A percentile compares a stretch with the other conserved stretches of the same genome.
Conservation (phyloP, 1,140 invertebrate species). For the Spodoptera frugiperda region DNA sequence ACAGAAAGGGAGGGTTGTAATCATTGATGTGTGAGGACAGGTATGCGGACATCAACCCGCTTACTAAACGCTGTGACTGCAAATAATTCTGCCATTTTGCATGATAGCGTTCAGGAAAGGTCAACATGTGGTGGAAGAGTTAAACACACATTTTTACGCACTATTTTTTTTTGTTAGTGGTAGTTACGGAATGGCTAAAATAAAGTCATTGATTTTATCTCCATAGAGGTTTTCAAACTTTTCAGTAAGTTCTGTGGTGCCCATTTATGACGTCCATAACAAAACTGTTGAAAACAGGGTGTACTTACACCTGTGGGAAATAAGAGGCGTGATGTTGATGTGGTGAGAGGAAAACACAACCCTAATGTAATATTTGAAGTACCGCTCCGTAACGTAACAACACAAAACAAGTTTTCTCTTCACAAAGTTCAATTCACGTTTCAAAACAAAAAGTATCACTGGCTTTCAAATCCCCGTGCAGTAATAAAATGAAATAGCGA, state of each 20-base stretch:
- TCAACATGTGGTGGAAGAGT: background rate
- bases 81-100: conserved; percentile 20
- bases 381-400: background rate
- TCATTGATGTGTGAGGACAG: conserved; percentile 5
- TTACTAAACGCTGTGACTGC: conserved; percentile 12
- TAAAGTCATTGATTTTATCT: no score
- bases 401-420: conserved; percentile 7
- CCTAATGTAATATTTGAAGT: background rate
- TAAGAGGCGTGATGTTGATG: no score
- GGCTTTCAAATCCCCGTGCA: conserved; percentile 19
- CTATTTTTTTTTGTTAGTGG: no score
- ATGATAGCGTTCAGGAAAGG: background rate
- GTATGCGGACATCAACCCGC: conserved; percentile 19
- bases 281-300: no score
- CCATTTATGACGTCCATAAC: no score
- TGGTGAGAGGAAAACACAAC: background rate
- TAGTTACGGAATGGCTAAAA: no score
- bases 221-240: no score
- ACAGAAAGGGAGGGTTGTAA: conserved; percentile 6
- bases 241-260: no score
- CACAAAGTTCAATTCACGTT: conserved; percentile 13
- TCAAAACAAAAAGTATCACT: conserved; percentile 1
- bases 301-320: no score
- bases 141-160: no score
- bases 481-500: conserved; percentile 21